phyloP scores from a whole-genome alignment of 2,888 invertebrate species.

The Druceiella hillmani region DNA sequence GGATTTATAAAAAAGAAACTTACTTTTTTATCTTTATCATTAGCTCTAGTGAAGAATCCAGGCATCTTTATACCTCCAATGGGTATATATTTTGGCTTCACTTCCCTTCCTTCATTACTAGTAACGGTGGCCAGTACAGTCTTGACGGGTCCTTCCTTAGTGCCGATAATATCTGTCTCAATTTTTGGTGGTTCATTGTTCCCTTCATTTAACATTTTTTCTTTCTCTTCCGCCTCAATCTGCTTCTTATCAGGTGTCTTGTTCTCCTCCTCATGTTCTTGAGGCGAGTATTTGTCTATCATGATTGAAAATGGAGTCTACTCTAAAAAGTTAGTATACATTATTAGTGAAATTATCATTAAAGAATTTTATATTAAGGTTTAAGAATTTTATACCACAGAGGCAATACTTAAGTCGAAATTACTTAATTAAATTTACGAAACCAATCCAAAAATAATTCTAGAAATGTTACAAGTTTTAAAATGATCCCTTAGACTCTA shows the following conservation, averaged over 20 bases:
- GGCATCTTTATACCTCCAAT: slow-evolving; percentile 87
- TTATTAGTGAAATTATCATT: background rate
- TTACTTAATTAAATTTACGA: too few species aligned
- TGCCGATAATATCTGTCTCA: slow-evolving; percentile 48
- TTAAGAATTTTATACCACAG: too few species aligned
- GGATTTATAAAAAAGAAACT: too few species aligned
- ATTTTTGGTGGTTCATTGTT: slow-evolving; percentile 56
- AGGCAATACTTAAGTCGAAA: too few species aligned
- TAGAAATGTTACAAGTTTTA: too few species aligned
- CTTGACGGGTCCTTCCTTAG: slow-evolving; percentile 42
- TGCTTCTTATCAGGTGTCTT: slow-evolving; percentile 61
- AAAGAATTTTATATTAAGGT: background rate
- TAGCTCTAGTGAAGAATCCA: slow-evolving; percentile 74
- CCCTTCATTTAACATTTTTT: too few species aligned
- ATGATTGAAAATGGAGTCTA: slow-evolving; percentile 10
- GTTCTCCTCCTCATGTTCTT: slow-evolving; percentile 31
- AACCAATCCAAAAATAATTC: too few species aligned
- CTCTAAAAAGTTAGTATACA: background rate
- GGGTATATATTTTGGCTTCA: slow-evolving; percentile 76
- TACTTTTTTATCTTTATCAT: slow-evolving; percentile 68
- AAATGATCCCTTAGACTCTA: too few species aligned
- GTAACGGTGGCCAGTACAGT: slow-evolving; percentile 51
- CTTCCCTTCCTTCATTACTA: slow-evolving; percentile 65
- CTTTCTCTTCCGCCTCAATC: slow-evolving; percentile 61
- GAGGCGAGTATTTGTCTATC: slow-evolving; percentile 32